Percentiles rank a stretch among this genome's conserved stretches.
Conservation (phyloP, 2,113 vertebrate species). For the Lophotis ruficrista region DNA sequence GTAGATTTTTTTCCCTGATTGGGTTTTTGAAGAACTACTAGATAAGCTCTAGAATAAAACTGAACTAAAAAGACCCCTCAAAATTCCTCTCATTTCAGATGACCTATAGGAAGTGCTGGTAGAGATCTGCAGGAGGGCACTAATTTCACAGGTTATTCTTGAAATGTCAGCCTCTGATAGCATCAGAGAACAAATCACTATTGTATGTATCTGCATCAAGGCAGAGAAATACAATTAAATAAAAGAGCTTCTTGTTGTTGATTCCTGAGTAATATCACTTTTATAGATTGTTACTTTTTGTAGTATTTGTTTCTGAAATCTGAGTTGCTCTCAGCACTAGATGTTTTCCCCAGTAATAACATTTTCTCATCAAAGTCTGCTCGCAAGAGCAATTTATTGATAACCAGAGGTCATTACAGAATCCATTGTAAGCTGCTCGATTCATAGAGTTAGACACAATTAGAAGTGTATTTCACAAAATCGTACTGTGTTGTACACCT, state of each 20-base stretch:
- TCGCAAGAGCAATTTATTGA: background rate
- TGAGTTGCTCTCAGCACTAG: background rate
- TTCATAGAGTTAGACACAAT: background rate
- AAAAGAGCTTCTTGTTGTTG: background rate
- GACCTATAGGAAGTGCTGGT: background rate
- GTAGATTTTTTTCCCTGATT: background rate
- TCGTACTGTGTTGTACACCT: background rate
- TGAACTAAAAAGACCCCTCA: background rate
- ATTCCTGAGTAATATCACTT: background rate
- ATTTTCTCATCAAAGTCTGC: background rate
- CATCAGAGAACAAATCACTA: background rate
- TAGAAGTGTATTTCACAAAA: background rate
- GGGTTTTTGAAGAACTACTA: background rate
- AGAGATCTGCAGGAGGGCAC: background rate
- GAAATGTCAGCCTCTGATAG: background rate
- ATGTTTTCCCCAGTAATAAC: background rate
- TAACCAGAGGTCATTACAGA: background rate
- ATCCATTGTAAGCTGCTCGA: background rate
- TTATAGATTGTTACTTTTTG: background rate
- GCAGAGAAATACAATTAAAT: background rate
- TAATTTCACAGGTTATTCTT: background rate
- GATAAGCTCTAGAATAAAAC: background rate
- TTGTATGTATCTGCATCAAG: background rate
- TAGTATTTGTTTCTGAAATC: background rate
- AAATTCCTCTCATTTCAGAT: background rate